Conservation (phyloP, 2,113 vertebrate species). For the Himantopus leucocephalus region DNA sequence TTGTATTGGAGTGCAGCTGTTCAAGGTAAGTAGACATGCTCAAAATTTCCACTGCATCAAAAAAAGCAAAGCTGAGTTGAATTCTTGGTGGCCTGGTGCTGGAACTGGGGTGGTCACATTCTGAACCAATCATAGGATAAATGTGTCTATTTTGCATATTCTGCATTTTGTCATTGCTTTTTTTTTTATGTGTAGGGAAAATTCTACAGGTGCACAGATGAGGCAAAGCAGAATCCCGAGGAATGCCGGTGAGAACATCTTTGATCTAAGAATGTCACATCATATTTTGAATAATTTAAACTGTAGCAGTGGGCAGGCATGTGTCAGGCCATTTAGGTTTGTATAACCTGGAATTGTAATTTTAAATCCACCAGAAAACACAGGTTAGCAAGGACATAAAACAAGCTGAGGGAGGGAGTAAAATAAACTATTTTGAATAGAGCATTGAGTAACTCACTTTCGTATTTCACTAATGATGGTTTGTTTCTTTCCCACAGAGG, state of each 20-base stretch:
- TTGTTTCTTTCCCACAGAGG: slow-evolving; percentile 75
- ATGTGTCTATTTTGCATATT: not conserved
- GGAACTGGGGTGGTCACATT: not conserved
- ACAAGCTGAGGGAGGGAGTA: not conserved
- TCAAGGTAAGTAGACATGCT: slow-evolving; percentile 82
- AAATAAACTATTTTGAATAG: not conserved
- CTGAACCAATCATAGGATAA: not conserved
- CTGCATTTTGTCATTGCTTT: slow-evolving; percentile 15
- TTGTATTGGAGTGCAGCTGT: slow-evolving; percentile 96
- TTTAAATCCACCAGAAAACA: not conserved
- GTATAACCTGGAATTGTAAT: not conserved
- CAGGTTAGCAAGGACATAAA: not conserved
- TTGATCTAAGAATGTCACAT: not conserved
- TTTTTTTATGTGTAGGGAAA: slow-evolving; percentile 84
- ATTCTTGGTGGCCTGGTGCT: not conserved
- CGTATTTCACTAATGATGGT: not conserved
- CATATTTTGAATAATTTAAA: not conserved
- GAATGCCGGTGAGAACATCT: slow-evolving; percentile 88
- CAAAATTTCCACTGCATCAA: not conserved
- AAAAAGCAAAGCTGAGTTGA: not conserved
- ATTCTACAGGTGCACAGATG: slow-evolving; percentile 96
- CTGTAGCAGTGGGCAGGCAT: not conserved
- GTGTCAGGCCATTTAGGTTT: not conserved
- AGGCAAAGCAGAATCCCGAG: slow-evolving; percentile 89
- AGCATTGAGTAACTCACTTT: not conserved